Conservation (phyloP, 2,888 invertebrate genomes). For the Drosophila pseudotakahashii region DNA sequence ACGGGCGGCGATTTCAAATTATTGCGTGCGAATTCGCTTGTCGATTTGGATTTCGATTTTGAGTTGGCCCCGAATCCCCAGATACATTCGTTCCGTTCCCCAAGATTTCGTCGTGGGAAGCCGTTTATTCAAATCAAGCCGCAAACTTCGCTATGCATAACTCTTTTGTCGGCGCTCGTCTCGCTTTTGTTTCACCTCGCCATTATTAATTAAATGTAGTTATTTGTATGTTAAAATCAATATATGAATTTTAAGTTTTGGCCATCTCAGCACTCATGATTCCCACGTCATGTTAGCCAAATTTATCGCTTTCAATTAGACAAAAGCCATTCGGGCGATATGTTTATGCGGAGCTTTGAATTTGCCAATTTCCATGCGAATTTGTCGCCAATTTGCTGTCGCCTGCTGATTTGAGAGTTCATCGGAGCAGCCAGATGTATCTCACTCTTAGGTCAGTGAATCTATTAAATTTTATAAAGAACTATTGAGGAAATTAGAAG, state of each 20-base stretch:
- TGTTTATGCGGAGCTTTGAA: constrained; percentile 50
- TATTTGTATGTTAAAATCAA: constrained; percentile 74
- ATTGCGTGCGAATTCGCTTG: constrained; percentile 65
- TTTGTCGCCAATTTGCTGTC: constrained; percentile 32
- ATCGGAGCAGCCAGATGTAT: constrained; percentile 4
- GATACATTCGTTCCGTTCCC: constrained; percentile 9
- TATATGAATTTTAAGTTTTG: constrained; percentile 65
- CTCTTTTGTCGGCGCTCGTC: constrained; percentile 57
- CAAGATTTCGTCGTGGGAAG: constrained; percentile 65
- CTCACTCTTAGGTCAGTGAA: not conserved
- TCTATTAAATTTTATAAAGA: not conserved
- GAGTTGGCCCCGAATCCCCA: constrained; percentile 2
- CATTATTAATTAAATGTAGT: constrained; percentile 73
- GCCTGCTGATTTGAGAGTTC: constrained; percentile 43
- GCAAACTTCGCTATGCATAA: constrained; percentile 67
- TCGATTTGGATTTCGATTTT: constrained; percentile 13
- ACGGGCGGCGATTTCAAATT: constrained; percentile 13
- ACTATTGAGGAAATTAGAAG: not conserved
- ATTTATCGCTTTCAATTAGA: constrained; percentile 70
- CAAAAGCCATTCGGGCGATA: constrained; percentile 46
- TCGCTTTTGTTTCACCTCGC: constrained; percentile 45
- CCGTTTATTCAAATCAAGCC: constrained; percentile 73
- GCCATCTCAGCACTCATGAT: constrained; percentile 50
- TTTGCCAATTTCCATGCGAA: constrained; percentile 38
- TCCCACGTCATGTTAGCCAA: constrained; percentile 70